These are phyloP conservation scores for Orthosia cruda DNA, from an alignment of 2,888 invertebrate genomes.

Conservation along the genomic window DNA sequence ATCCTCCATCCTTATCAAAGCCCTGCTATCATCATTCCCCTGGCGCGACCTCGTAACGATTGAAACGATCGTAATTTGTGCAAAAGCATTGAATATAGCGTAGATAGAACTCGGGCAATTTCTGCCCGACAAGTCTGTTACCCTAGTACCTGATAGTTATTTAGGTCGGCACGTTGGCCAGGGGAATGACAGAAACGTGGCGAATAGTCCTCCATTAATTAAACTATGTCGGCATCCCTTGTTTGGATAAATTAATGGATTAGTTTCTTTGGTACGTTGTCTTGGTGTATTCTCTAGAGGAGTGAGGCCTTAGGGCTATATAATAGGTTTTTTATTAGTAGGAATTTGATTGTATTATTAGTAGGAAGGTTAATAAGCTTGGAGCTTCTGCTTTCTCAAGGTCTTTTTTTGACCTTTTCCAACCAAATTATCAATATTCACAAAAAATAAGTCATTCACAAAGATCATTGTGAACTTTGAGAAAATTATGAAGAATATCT, in stretches of 20 bases:
- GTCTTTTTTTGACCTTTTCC: background rate
- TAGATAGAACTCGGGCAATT: conserved; percentile 32
- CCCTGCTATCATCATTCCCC: conserved; percentile 11
- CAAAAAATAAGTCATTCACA: background rate
- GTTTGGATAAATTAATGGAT: conserved; percentile 50
- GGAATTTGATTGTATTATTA: no score
- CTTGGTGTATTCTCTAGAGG: conserved; percentile 3
- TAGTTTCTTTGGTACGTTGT: conserved; percentile 25
- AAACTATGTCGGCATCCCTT: conserved; percentile 38
- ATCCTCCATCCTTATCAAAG: conserved; percentile 24
- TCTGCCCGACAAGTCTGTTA: conserved; percentile 21
- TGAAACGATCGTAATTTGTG: conserved; percentile 21
- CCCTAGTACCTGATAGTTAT: conserved; percentile 43
- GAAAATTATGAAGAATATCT: background rate
- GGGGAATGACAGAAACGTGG: conserved; percentile 35
- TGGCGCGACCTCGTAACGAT: conserved; percentile 10
- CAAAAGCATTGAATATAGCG: conserved; percentile 27
- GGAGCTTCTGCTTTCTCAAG: background rate
- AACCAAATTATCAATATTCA: background rate
- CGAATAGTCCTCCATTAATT: conserved; percentile 56
- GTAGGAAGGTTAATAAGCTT: background rate
- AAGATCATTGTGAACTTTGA: background rate
- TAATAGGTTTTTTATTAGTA: background rate
- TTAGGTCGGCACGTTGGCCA: conserved; percentile 42
- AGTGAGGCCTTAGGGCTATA: no score